Conservation (phyloP, 2,888 invertebrate species). For the Pheosia gnoma region DNA sequence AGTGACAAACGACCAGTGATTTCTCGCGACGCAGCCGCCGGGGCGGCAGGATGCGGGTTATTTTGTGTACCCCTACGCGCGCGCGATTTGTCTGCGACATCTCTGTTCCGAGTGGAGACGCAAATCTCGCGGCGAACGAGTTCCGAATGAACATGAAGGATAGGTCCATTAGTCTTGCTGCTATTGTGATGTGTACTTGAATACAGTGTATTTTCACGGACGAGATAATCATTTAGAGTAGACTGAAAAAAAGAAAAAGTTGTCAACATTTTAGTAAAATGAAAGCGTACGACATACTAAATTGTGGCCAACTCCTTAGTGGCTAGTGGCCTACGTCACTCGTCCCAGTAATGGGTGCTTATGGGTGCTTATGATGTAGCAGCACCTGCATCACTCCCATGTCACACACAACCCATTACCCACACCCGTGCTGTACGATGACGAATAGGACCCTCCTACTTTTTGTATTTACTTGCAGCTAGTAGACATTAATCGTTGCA, state of each 20-base stretch:
- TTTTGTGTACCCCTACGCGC: constrained; percentile 9
- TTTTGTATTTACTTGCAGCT: constrained; percentile 11
- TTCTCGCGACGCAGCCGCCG: constrained; percentile 8
- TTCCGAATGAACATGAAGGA: background rate
- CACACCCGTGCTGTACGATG: constrained; percentile 2
- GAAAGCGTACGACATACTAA: background rate
- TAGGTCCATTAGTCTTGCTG: background rate
- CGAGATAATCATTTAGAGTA: too few species aligned
- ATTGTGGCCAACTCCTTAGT: background rate
- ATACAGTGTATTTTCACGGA: too few species aligned
- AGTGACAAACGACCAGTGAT: constrained; percentile 27
- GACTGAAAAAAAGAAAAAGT: too few species aligned
- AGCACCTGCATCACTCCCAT: constrained; percentile 28
- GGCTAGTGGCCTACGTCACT: background rate
- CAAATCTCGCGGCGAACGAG: constrained; percentile 1
- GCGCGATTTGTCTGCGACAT: constrained; percentile 18
- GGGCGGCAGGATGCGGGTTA: constrained; percentile 19
- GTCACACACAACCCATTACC: constrained; percentile 23
- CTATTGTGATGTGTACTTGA: too few species aligned
- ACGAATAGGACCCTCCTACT: constrained; percentile 19
- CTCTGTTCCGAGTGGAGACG: background rate
- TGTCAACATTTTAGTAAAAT: too few species aligned
- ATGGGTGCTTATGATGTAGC: constrained; percentile 29
- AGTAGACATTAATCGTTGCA: constrained; percentile 13
- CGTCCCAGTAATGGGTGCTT: constrained; percentile 18